phyloP scores from a whole-genome alignment of 2,797 vertebrate genomes.

The Epinephelus coioides region DNA sequence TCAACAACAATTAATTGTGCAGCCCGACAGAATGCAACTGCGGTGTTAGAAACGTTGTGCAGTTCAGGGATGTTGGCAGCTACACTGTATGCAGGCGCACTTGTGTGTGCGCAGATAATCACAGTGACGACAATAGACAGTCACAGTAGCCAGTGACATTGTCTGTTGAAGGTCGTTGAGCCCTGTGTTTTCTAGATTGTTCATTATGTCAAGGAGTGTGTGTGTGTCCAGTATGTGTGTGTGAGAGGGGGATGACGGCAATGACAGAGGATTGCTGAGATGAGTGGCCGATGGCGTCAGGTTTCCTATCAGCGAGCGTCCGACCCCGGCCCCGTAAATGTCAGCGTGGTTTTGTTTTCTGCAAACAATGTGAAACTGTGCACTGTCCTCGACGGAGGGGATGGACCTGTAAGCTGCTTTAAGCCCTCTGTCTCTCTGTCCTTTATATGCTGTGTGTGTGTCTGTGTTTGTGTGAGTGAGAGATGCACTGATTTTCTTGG shows the following conservation, averaged over 20 bases:
- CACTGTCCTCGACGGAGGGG: conserved; percentile 38
- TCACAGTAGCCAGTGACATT: conserved; percentile 58
- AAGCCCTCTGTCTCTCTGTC: conserved; percentile 72
- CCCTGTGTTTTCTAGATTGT: conserved; percentile 71
- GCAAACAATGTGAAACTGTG: conserved; percentile 82
- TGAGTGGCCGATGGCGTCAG: conserved; percentile 60
- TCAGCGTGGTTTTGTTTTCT: conserved; percentile 84
- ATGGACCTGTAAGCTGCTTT: conserved; percentile 63
- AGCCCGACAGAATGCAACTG: background rate
- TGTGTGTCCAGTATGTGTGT: conserved; percentile 6
- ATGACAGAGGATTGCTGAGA: conserved; percentile 70
- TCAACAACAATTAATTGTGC: conserved; percentile 40
- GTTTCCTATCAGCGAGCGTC: conserved; percentile 62
- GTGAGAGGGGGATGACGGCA: conserved; percentile 33
- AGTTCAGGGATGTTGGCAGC: conserved; percentile 28
- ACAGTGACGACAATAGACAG: conserved; percentile 63
- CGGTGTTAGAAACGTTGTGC: conserved; percentile 4
- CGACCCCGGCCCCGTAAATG: conserved; percentile 78
- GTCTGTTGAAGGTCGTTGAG: conserved; percentile 74
- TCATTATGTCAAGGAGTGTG: conserved; percentile 41
- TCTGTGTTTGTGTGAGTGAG: conserved; percentile 24
- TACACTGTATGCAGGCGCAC: conserved; percentile 15
- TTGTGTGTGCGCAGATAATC: conserved; percentile 36
- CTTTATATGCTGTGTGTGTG: conserved; percentile 28
- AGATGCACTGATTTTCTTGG: too few relatives aligned